Percentiles rank a stretch among this genome's conserved stretches.
Evolutionary conservation across 2,888 invertebrate species (phyloP).

Genomic region (Eilema griseolum): DNA sequence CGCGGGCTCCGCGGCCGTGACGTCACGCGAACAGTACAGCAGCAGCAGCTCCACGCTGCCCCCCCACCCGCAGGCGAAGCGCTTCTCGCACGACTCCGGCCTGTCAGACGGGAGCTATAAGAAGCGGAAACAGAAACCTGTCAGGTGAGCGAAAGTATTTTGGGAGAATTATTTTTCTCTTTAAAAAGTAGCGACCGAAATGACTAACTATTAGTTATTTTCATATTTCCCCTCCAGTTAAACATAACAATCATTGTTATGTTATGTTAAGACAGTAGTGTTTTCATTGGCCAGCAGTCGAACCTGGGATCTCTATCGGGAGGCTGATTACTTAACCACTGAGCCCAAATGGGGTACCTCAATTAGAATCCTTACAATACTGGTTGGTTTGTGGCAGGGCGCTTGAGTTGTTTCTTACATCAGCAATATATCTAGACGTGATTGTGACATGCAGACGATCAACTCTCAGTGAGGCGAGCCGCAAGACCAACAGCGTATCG

Average conservation of each 20-base stretch:
- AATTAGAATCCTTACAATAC: not conserved
- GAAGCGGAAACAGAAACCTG: constrained; percentile 53
- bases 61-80: constrained; percentile 55
- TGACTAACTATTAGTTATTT: no score
- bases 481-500: constrained; percentile 35
- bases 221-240: no score
- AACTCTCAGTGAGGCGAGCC: constrained; percentile 10
- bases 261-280: no score
- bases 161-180: not conserved
- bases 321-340: no score
- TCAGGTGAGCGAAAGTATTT: constrained; percentile 54
- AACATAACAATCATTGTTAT: no score
- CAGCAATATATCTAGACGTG: not conserved
- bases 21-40: constrained; percentile 3
- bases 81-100: constrained; percentile 77
- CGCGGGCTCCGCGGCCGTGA: constrained; percentile 8
- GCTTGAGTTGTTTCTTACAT: not conserved
- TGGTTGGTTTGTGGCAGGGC: not conserved
- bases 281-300: no score
- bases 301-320: no score
- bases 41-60: constrained; percentile 29
- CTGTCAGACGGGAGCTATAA: constrained; percentile 73
- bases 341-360: no score
- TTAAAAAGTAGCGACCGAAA: no score
- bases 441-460: not conserved